Evolutionary conservation across 37 sponge, comb jelly and placozoan genomes (phyloP).

Genomic region (Eunapius fragilis): DNA sequence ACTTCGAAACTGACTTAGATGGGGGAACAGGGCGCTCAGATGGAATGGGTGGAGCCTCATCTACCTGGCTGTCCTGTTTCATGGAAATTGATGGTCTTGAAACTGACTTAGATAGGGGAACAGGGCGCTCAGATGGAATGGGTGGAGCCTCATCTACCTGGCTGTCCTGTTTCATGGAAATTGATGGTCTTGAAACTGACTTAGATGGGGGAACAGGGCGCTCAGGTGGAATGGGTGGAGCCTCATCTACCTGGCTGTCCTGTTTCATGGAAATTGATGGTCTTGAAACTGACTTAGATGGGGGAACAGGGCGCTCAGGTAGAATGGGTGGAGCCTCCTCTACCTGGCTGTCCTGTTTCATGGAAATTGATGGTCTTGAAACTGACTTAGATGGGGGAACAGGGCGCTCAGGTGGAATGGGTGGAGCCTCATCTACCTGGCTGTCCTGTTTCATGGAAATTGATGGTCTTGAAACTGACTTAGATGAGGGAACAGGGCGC

Average conservation of each 20-base stretch:
- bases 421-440: background rate
- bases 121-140: too few species aligned
- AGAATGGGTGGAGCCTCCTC: too few species aligned
- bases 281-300: background rate
- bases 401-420: background rate
- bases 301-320: too few species aligned
- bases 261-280: background rate
- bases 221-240: background rate
- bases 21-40: background rate
- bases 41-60: background rate
- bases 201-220: too few species aligned
- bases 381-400: too few species aligned
- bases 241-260: background rate
- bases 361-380: too few species aligned
- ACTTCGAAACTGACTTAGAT: background rate
- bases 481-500: background rate
- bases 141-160: too few species aligned
- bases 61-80: background rate
- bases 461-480: background rate
- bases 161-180: too few species aligned
- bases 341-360: too few species aligned
- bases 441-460: background rate
- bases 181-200: too few species aligned
- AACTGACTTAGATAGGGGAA: background rate
- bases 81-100: background rate